Evolutionary conservation across 2,113 vertebrate genomes (phyloP).

Genomic region (Thymallus thymallus): DNA sequence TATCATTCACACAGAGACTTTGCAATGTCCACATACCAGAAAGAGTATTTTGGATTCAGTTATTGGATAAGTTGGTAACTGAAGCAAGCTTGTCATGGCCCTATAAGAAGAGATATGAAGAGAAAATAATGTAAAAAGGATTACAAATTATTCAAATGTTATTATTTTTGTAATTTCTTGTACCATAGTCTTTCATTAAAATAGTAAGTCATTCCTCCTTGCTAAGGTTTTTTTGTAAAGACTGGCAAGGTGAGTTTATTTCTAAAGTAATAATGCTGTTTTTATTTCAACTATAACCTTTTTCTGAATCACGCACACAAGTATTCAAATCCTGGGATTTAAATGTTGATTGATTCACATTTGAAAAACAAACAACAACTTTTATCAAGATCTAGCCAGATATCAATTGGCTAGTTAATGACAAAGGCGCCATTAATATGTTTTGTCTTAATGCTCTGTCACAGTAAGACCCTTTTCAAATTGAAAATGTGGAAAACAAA

Average conservation of each 20-base stretch:
- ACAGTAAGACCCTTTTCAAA: not conserved
- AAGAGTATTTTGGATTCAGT: constrained; percentile 44
- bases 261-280: constrained; percentile 28
- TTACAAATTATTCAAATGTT: constrained; percentile 67
- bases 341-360: constrained; percentile 24
- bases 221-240: constrained; percentile 44
- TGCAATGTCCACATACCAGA: constrained; percentile 59
- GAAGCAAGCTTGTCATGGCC: constrained; percentile 20
- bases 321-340: constrained; percentile 13
- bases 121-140: constrained; percentile 62
- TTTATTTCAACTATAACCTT: constrained; percentile 9
- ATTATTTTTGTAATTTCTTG: constrained; percentile 97
- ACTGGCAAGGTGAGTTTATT: constrained; percentile 25
- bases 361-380: not conserved
- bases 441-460: not conserved
- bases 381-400: not conserved
- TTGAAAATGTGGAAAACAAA: not conserved
- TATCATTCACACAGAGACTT: constrained; percentile 44
- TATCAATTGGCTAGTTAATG: not conserved
- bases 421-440: not conserved
- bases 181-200: constrained; percentile 71
- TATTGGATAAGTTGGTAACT: constrained; percentile 49
- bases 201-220: constrained; percentile 75
- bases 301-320: constrained; percentile 31
- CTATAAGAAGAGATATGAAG: constrained; percentile 27